A percentile compares a stretch with the other conserved stretches of the same genome.
Evolutionary conservation across 2,888 invertebrate genomes (phyloP).

Genomic region (Acronicta aceris): DNA sequence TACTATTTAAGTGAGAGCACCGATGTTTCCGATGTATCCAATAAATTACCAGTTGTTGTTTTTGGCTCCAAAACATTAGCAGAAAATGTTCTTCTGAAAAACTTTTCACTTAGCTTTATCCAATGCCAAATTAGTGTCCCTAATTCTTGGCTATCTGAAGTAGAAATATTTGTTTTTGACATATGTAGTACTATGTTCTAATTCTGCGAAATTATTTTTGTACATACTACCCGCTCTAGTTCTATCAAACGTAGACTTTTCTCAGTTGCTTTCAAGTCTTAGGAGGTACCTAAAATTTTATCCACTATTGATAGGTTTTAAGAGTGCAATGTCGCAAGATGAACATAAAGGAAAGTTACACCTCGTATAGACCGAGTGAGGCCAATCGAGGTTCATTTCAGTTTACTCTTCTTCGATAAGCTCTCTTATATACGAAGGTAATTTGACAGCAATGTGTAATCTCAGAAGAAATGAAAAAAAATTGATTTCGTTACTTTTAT

Average conservation of each 20-base stretch:
- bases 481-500: constrained; percentile 5
- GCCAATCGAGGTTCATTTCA: constrained; percentile 47
- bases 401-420: constrained; percentile 37
- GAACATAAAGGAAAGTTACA: constrained; percentile 30
- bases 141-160: constrained; percentile 30
- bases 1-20: too few relatives aligned
- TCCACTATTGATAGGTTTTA: constrained; percentile 36
- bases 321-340: constrained; percentile 24
- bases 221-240: constrained; percentile 12
- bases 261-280: constrained; percentile 24
- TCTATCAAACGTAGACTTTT: constrained; percentile 8
- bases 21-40: not conserved
- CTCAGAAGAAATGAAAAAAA: constrained; percentile 2
- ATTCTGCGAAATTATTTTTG: too few relatives aligned
- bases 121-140: constrained; percentile 8
- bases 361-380: constrained; percentile 33
- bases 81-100: not conserved
- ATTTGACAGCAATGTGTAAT: constrained; percentile 3
- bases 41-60: not conserved
- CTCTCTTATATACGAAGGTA: constrained; percentile 7
- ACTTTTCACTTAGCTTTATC: not conserved
- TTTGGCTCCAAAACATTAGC: not conserved
- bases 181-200: too few relatives aligned
- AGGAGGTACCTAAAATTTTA: constrained; percentile 34
- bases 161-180: constrained; percentile 22